Evolutionary conservation across 2,888 invertebrate genomes (phyloP).

Genomic region (Tachystola acroxantha): DNA sequence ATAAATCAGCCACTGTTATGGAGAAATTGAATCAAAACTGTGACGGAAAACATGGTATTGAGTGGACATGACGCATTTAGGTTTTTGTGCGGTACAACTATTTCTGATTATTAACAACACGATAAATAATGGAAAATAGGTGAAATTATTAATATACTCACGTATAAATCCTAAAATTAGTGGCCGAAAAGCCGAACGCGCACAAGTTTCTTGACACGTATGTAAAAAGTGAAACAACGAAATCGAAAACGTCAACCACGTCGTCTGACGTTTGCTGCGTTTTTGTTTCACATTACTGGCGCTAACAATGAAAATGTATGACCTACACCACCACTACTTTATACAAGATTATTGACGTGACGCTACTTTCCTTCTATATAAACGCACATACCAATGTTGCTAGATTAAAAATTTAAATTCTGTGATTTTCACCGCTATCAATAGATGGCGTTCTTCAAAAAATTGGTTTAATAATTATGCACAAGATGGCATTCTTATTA

Average conservation of each 20-base stretch:
- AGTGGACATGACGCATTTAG: not conserved
- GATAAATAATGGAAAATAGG: constrained; percentile 10
- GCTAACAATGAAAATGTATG: not conserved
- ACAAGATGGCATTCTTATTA: not conserved
- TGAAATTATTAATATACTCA: constrained; percentile 47
- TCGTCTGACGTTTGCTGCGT: not conserved
- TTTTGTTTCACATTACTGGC: not conserved
- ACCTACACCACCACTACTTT: not conserved
- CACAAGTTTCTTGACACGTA: constrained; percentile 71
- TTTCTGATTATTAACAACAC: constrained; percentile 8
- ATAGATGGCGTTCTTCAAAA: no score
- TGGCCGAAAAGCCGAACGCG: constrained; percentile 62
- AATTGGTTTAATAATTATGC: no score
- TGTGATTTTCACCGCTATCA: no score
- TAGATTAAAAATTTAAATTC: constrained; percentile 7
- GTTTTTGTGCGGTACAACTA: not conserved
- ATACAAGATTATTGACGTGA: not conserved
- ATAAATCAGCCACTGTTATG: constrained; percentile 29
- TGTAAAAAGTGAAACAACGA: constrained; percentile 60
- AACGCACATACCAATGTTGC: constrained; percentile 21
- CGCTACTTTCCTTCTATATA: not conserved
- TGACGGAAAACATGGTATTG: constrained; percentile 14
- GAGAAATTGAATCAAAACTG: constrained; percentile 21
- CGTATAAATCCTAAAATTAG: constrained; percentile 68
- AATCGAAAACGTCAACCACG: constrained; percentile 32